A percentile compares a stretch with the other conserved stretches of the same genome.
Evolutionary conservation across 2,888 invertebrate species (phyloP).

Genomic region (Rotaria macrura): DNA sequence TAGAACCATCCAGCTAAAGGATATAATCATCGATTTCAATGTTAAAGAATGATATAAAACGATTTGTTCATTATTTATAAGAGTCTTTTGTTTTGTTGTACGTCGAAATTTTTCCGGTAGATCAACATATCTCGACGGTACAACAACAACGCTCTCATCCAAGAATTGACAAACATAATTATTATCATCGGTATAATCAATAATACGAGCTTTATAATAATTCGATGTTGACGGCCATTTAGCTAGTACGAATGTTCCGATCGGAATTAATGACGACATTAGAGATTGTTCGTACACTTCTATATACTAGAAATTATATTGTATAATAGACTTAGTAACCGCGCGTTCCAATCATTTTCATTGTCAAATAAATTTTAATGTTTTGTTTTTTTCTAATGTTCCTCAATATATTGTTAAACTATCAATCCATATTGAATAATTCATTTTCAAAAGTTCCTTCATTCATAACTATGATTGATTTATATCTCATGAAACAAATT

Average conservation of each 20-base stretch:
- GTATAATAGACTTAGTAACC: not conserved
- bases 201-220: slow-evolving; percentile 12
- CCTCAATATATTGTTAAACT: no score
- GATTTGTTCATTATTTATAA: not conserved
- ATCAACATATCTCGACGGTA: not conserved
- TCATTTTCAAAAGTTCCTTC: no score
- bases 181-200: not conserved
- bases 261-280: not conserved
- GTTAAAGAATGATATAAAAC: not conserved
- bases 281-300: not conserved
- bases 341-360: not conserved
- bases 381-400: no score
- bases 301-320: not conserved
- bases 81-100: not conserved
- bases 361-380: no score
- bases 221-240: not conserved
- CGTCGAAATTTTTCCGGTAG: slow-evolving; percentile 5
- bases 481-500: no score
- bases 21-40: not conserved
- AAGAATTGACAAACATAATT: slow-evolving; percentile 15
- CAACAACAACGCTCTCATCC: not conserved
- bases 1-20: not conserved
- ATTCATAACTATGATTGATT: no score
- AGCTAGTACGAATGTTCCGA: not conserved
- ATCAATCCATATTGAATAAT: no score